Evolutionary conservation across 2,888 invertebrate genomes (phyloP), one percentile per base, ranked within the genome.

Genomic region (Tetheella fluctuosa): DNA sequence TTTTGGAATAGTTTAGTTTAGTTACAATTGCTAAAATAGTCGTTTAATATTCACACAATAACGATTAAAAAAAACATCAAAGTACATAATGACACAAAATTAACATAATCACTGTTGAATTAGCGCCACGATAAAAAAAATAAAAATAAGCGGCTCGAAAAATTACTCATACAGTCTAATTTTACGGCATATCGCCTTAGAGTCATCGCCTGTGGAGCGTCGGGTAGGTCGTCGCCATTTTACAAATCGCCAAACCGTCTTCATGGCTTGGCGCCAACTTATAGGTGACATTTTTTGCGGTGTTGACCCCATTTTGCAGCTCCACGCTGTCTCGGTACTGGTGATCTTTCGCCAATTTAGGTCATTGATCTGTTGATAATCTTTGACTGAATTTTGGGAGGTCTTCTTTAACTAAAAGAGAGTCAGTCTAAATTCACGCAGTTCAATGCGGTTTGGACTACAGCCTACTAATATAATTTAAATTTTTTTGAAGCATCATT

Each of bases 251-350:
- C 75, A 69, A 69, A 70, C 69, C 64, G 65, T 42, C 42, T 61
- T 57, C 72, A 17, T 88, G 90, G 90, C 85, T 61, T n/a, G 23
- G n/a, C 65, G 85, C 89, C 90, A 89, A 73, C 42, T 59, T 64
- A 65, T 70, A 67, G 77, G 74, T 73, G 86, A 84, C 89, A 89
- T 85, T 85, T 85, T 89, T 89, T 79, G 84, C 88, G 81, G 63
- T 76, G 70, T 68, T 87, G 89, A 86, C 90, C 89, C 72, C 68
- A 76, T 83, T 86, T 80, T 77, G 73, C 62, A 73, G 67, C 77
- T 66, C 85, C 89, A 85, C 84, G 86, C 87, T 68, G 90, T 90
- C 90, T 90, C 80, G 72, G 20, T 8, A 8, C 59, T 52, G 55
- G 59, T 60, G 56, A 60, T 67, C 72, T 74, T 74, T 59, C 52